These are phyloP conservation scores for Myrmecophaga tridactyla DNA, from an alignment of 2,113 vertebrate genomes.

Conservation along the genomic window DNA sequence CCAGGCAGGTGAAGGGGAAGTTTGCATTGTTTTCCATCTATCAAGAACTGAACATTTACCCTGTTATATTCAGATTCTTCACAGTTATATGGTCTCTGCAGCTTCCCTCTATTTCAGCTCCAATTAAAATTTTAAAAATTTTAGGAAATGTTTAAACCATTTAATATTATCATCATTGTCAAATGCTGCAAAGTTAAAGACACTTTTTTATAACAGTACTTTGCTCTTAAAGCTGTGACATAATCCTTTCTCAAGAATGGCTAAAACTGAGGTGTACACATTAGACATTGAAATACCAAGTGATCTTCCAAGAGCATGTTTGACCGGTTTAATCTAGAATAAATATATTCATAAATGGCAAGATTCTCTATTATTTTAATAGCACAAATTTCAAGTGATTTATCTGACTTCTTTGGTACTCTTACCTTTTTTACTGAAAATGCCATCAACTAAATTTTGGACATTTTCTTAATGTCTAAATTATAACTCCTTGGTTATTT, in stretches of 20 bases:
- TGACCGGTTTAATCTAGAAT: slow-evolving; percentile 38
- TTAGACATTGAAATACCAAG: neutral
- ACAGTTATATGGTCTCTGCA: neutral
- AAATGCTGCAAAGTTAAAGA: slow-evolving; percentile 37
- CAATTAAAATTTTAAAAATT: neutral
- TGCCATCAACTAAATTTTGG: neutral
- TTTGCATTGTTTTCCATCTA: neutral
- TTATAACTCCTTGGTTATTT: slow-evolving; percentile 8
- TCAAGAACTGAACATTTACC: neutral
- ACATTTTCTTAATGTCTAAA: slow-evolving; percentile 6
- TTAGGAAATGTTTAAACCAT: neutral
- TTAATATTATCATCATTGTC: neutral
- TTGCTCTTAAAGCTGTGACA: slow-evolving; percentile 24
- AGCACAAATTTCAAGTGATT: slow-evolving; percentile 21
- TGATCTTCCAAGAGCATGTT: neutral
- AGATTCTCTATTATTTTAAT: neutral
- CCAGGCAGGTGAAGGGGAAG: neutral
- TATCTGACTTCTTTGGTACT: neutral
- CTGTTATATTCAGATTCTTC: neutral
- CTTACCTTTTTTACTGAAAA: neutral
- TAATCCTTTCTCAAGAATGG: neutral
- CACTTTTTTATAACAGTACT: neutral
- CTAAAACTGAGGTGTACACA: slow-evolving; percentile 6
- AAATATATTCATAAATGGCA: neutral
- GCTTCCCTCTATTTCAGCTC: neutral